Conservation (phyloP, 2,888 invertebrate genomes). For the Vanessa cardui region DNA sequence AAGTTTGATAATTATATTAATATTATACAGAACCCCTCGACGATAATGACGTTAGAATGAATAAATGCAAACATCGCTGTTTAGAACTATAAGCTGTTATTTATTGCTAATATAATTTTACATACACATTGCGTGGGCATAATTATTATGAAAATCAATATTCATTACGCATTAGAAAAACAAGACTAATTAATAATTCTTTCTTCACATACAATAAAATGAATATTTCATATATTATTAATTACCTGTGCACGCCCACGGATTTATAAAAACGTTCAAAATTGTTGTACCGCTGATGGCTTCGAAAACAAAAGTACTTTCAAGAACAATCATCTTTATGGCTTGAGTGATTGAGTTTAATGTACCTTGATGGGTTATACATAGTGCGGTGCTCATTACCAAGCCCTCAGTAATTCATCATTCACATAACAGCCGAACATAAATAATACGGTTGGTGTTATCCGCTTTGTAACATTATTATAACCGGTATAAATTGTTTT, state of each 20-base stretch:
- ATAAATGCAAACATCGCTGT: not conserved
- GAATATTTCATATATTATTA: constrained; percentile 42
- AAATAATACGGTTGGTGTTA: constrained; percentile 64
- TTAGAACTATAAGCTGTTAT: not conserved
- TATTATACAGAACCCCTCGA: too few species aligned
- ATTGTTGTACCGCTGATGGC: constrained; percentile 34
- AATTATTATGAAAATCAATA: constrained; percentile 35
- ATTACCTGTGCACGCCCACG: constrained; percentile 40
- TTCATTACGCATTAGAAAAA: constrained; percentile 35
- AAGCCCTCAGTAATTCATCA: constrained; percentile 61
- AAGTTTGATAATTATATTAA: too few species aligned
- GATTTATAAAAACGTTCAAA: constrained; percentile 37
- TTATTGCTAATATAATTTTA: constrained; percentile 14
- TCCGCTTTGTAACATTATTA: constrained; percentile 50
- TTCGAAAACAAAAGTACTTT: constrained; percentile 18
- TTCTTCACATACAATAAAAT: constrained; percentile 35
- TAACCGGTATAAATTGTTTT: constrained; percentile 23
- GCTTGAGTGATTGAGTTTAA: constrained; percentile 10
- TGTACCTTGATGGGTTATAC: constrained; percentile 1
- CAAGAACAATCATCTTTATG: constrained; percentile 5
- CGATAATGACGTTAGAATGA: not conserved
- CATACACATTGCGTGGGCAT: constrained; percentile 26
- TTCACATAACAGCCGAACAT: constrained; percentile 59
- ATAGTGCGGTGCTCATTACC: constrained; percentile 14
- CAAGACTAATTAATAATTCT: constrained; percentile 32